phyloP scores from a whole-genome alignment of 2,888 invertebrate species.

The Capitulum mitella region DNA sequence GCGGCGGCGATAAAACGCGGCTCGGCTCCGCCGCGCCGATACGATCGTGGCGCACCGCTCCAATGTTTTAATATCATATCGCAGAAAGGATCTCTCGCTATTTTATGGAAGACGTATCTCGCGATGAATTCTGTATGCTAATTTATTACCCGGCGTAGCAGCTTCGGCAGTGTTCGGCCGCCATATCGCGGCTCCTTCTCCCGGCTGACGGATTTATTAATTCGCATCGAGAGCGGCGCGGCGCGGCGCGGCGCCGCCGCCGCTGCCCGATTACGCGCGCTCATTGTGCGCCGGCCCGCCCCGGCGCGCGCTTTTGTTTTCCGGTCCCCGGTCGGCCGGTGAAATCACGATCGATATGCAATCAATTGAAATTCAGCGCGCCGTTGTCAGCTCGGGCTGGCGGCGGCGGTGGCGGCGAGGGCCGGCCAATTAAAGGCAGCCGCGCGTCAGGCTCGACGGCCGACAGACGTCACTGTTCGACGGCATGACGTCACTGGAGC shows the following conservation, averaged over 20 bases:
- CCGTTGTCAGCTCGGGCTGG: background rate
- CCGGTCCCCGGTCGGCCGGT: background rate
- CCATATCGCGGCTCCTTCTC: background rate
- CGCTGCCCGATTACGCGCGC: slow-evolving; percentile 4
- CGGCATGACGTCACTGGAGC: too few species aligned
- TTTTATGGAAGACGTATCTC: slow-evolving; percentile 24
- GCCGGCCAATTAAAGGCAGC: background rate
- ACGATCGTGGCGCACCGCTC: background rate
- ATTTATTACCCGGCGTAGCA: background rate
- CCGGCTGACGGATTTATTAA: slow-evolving; percentile 13
- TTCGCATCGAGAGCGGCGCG: background rate
- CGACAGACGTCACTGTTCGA: background rate
- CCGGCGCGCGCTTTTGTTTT: slow-evolving; percentile 13
- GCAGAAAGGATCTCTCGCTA: slow-evolving; percentile 18
- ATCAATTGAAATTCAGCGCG: slow-evolving; percentile 20
- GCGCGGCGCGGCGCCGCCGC: background rate
- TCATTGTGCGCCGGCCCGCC: background rate
- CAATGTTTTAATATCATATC: slow-evolving; percentile 24
- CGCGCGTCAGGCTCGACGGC: background rate
- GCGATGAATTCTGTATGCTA: slow-evolving; percentile 22
- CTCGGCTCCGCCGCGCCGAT: background rate
- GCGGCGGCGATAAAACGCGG: background rate
- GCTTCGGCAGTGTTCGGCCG: background rate
- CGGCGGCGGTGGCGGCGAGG: background rate
- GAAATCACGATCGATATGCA: slow-evolving; percentile 23